Percentiles rank a stretch among this genome's conserved stretches.
Evolutionary conservation across 1,140 invertebrate species (phyloP).

Genomic region (Cydia amplana): DNA sequence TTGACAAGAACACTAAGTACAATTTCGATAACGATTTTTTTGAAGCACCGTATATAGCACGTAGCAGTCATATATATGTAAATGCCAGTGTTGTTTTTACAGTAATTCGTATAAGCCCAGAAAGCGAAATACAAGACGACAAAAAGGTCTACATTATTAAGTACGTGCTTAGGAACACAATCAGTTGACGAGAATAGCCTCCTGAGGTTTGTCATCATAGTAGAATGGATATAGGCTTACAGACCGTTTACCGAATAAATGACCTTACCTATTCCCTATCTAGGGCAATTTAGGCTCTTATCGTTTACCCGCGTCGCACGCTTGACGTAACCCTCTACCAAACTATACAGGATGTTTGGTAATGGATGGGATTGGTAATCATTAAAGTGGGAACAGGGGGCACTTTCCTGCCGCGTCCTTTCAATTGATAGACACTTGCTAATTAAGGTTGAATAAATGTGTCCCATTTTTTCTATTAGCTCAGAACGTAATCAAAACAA

Average conservation of each 20-base stretch:
- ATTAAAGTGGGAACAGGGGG: not conserved
- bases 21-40: no score
- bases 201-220: not conserved
- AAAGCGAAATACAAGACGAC: no score
- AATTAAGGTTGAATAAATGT: no score
- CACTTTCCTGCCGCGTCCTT: no score
- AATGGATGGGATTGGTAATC: not conserved
- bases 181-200: not conserved
- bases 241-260: not conserved
- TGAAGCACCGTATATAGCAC: no score
- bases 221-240: not conserved
- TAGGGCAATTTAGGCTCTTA: constrained; percentile 1
- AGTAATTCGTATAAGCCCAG: not conserved
- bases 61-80: no score
- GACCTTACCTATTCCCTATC: not conserved
- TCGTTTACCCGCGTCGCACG: not conserved
- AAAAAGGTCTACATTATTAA: no score
- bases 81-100: not conserved
- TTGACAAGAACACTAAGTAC: no score
- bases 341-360: not conserved
- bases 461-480: no score
- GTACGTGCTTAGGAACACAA: no score
- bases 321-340: not conserved
- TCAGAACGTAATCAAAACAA: no score
- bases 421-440: no score